phyloP scores from a whole-genome alignment of 2,888 invertebrate species.

The Perdita meconis region DNA sequence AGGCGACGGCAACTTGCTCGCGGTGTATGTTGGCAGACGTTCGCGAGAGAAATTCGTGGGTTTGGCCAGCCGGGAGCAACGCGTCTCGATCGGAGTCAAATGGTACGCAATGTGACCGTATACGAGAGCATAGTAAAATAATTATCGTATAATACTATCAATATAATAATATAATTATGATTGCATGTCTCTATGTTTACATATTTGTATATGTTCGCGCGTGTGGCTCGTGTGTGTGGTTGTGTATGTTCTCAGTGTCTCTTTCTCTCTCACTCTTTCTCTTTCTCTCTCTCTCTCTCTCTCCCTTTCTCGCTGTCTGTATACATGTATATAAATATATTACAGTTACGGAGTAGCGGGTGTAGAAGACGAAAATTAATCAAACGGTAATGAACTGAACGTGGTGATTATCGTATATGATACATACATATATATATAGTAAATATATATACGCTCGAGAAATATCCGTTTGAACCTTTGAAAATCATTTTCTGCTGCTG shows the following conservation, averaged over 20 bases:
- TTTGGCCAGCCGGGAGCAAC: slow-evolving; percentile 27
- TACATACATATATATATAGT: slow-evolving; percentile 42
- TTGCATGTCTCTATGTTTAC: slow-evolving; percentile 69
- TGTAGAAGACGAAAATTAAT: slow-evolving; percentile 71
- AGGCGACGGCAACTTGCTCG: no score
- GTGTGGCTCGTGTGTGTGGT: slow-evolving; percentile 41
- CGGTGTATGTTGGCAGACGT: slow-evolving; percentile 1
- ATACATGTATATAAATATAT: slow-evolving; percentile 73
- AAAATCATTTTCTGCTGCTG: slow-evolving; percentile 48
- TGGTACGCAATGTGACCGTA: slow-evolving; percentile 67
- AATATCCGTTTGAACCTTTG: slow-evolving; percentile 12
- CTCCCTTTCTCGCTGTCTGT: no score
- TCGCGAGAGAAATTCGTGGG: slow-evolving; percentile 31
- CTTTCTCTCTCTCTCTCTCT: no score
- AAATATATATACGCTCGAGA: no score
- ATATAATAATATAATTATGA: slow-evolving; percentile 75
- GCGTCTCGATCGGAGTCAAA: slow-evolving; percentile 48
- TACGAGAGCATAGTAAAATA: slow-evolving; percentile 76
- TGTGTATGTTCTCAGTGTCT: no score
- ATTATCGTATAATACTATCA: slow-evolving; percentile 72
- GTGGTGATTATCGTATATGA: slow-evolving; percentile 60
- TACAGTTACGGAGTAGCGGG: slow-evolving; percentile 71
- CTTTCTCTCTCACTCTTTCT: no score
- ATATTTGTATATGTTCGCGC: slow-evolving; percentile 58
- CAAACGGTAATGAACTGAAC: slow-evolving; percentile 67